Evolutionary conservation across 2,113 vertebrate genomes (phyloP).

Genomic region (Nettapus auritus): DNA sequence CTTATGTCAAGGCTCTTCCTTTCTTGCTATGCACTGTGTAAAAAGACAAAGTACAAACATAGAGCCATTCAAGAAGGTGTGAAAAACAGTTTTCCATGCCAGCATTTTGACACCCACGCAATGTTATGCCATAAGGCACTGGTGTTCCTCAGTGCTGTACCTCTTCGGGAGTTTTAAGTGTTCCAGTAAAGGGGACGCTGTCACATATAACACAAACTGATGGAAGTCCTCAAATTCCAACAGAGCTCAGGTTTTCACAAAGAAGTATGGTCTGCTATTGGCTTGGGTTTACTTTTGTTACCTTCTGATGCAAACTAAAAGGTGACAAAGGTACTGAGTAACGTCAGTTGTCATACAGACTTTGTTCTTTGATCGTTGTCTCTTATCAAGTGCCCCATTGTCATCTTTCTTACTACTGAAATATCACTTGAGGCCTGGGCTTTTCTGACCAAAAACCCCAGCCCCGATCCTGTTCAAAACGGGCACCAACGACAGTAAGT

Average conservation of each 20-base stretch:
- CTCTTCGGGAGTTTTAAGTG: background rate
- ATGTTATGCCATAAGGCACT: background rate
- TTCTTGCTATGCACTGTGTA: conserved; percentile 33
- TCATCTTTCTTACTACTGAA: background rate
- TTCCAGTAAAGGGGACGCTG: background rate
- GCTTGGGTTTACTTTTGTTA: background rate
- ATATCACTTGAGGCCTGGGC: background rate
- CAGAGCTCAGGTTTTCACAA: background rate
- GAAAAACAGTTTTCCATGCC: background rate
- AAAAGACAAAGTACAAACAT: conserved; percentile 29
- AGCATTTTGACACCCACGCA: background rate
- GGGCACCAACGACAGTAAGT: background rate
- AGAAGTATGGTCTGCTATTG: background rate
- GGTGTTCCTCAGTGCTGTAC: background rate
- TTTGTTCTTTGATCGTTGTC: background rate
- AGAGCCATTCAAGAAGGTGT: conserved; percentile 40
- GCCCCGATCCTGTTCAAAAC: background rate
- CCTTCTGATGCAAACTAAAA: background rate
- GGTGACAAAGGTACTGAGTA: background rate
- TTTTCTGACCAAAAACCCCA: background rate
- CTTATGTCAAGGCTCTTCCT: conserved; percentile 6
- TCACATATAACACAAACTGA: background rate
- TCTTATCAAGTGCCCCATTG: background rate
- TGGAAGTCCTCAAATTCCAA: background rate
- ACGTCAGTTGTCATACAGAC: background rate